Conservation (phyloP, 2,797 vertebrate species). For the Syngnathus rostellatus region DNA sequence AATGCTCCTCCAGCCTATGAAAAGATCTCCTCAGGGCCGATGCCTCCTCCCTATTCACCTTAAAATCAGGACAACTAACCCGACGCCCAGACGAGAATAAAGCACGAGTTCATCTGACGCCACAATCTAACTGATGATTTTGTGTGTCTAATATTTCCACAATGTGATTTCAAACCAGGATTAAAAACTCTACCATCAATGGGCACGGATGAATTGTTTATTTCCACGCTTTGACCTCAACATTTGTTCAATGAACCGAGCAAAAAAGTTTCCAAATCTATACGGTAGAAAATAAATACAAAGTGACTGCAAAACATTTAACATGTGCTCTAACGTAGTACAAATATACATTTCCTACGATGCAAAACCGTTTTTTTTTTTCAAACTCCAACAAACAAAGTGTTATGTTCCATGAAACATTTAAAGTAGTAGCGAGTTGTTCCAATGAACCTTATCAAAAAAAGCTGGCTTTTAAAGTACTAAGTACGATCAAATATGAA, state of each 20-base stretch:
- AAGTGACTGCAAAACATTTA: slow-evolving; percentile 71
- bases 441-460: slow-evolving; percentile 13
- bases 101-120: slow-evolving; percentile 12
- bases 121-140: background rate
- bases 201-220: slow-evolving; percentile 70
- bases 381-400: slow-evolving; percentile 25
- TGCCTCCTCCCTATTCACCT: slow-evolving; percentile 84
- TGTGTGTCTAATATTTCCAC: slow-evolving; percentile 8
- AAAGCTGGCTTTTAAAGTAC: slow-evolving; percentile 15
- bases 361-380: slow-evolving; percentile 42
- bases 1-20: slow-evolving; percentile 90
- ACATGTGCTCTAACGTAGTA: slow-evolving; percentile 71
- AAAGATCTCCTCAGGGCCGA: slow-evolving; percentile 71
- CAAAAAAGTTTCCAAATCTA: slow-evolving; percentile 78
- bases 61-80: slow-evolving; percentile 48
- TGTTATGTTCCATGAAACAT: slow-evolving; percentile 28
- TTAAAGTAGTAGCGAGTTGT: slow-evolving; percentile 35
- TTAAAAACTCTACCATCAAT: slow-evolving; percentile 18
- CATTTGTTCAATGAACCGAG: slow-evolving; percentile 79
- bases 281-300: slow-evolving; percentile 91
- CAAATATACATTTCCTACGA: slow-evolving; percentile 61
- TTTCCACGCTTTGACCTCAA: slow-evolving; percentile 82
- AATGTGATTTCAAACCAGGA: slow-evolving; percentile 34
- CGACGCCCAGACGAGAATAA: slow-evolving; percentile 11
- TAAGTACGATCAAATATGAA: background rate